Conservation (phyloP, 2,888 invertebrate species). For the Tipula vernalis region DNA sequence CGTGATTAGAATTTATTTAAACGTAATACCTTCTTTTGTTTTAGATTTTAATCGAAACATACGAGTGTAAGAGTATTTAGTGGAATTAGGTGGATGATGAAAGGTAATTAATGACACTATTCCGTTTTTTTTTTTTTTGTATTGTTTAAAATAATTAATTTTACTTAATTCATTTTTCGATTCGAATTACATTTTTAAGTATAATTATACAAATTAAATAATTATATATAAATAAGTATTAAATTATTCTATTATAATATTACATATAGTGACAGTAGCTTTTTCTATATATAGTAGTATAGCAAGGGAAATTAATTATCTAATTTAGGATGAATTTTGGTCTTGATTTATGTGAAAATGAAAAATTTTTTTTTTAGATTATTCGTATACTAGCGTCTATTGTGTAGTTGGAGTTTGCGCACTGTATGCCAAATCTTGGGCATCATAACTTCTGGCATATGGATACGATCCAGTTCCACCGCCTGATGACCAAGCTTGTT, state of each 20-base stretch:
- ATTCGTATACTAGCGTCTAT: background rate
- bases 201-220: background rate
- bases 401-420: conserved; percentile 40
- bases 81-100: background rate
- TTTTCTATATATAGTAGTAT: background rate
- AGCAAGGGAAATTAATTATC: background rate
- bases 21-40: background rate
- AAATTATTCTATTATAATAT: background rate
- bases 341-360: background rate
- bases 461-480: conserved; percentile 34
- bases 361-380: background rate
- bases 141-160: background rate
- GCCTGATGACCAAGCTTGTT: conserved; percentile 25
- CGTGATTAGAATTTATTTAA: background rate
- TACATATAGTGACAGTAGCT: background rate
- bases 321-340: background rate
- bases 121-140: background rate
- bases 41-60: background rate
- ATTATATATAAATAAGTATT: background rate
- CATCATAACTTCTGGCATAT: conserved; percentile 42
- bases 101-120: background rate
- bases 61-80: background rate
- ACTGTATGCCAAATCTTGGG: conserved; percentile 59
- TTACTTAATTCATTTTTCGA: conserved; percentile 4
- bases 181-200: background rate